Base-by-base conservation (phyloP, 1,140 invertebrate genomes). In the Sitophilus oryzae region DNA sequence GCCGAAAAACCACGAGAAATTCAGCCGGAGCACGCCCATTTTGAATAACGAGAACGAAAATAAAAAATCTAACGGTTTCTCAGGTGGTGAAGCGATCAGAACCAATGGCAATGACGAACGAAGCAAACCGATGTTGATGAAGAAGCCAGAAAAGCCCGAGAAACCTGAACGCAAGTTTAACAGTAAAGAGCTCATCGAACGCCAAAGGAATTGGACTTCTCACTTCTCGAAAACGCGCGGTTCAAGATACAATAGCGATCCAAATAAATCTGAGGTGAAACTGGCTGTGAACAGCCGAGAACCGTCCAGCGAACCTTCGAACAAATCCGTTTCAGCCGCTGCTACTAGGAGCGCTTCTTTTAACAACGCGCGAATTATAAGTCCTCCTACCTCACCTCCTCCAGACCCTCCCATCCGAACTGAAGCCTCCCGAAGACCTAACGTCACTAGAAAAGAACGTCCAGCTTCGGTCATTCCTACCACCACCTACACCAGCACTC, bases 151-250 rank as follows among this genome's bases (percentile, higher is more conserved):
- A 57, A 89, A 89, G 70, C 85, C 85, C 0, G 86, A 89, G 55
- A 89, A 89, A 71, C 86, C 86, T 1, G 87, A 90, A 67, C 76
- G 86, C 22, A 84, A 88, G 61, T 82, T 91, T 53, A 91, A 90
- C 63, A 85, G 82, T 6, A 84, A 88, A 47, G 89, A 92, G 69
- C 72, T 93, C 10, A 91, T 93, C 35, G 89, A 93, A 69, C 91
- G 91, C 63, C 89, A 91, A 62, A 84, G 85, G 65, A 93, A 93
- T 71, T 93, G 89, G 89, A 91, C 89, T 2, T 86, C 87, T 38
- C 89, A 93, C 71, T 93, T 93, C 67, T 85, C 84, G 18, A 89
- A 88, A 72, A 79, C 82, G 11, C 76, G 83, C 58, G 76, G 79
- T 2, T 76, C 75, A 49, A 75, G 80, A 23, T 82, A 77, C 51